A percentile compares a stretch with the other conserved stretches of the same genome.
Conservation (phyloP, 64 coral and sea anemone genomes). For the Actinia tenebrosa region DNA sequence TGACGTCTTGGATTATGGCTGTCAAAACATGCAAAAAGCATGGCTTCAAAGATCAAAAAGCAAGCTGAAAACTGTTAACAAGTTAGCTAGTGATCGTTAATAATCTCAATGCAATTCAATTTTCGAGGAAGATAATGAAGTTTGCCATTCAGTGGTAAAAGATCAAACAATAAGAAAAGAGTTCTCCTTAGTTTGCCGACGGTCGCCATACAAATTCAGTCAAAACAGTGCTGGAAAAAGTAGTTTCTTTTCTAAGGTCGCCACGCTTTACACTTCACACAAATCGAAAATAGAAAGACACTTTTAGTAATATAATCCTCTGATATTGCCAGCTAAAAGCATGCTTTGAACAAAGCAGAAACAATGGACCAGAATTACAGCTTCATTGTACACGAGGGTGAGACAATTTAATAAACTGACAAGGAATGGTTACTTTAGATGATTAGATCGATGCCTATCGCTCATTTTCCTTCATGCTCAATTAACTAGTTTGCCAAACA, state of each 20-base stretch:
- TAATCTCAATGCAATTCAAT: neutral
- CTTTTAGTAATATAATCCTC: conserved; percentile 15
- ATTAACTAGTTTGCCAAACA: conserved; percentile 9
- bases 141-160: neutral
- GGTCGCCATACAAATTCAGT: neutral
- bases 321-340: conserved; percentile 23
- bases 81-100: neutral
- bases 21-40: neutral
- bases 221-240: neutral
- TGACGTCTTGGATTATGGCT: neutral
- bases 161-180: neutral
- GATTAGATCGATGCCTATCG: conserved; percentile 5
- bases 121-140: neutral
- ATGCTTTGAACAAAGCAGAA: conserved; percentile 9
- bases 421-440: conserved; percentile 7
- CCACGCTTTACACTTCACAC: neutral
- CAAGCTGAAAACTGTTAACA: neutral
- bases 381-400: conserved; percentile 2
- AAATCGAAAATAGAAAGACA: conserved; percentile 16
- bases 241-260: neutral
- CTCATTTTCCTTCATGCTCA: conserved; percentile 6
- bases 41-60: neutral
- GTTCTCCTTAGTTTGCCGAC: neutral
- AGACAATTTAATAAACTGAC: conserved; percentile 3
- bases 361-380: conserved; percentile 16